Base-by-base conservation (phyloP, 2,888 invertebrate genomes). In the Candidula unifasciata region DNA sequence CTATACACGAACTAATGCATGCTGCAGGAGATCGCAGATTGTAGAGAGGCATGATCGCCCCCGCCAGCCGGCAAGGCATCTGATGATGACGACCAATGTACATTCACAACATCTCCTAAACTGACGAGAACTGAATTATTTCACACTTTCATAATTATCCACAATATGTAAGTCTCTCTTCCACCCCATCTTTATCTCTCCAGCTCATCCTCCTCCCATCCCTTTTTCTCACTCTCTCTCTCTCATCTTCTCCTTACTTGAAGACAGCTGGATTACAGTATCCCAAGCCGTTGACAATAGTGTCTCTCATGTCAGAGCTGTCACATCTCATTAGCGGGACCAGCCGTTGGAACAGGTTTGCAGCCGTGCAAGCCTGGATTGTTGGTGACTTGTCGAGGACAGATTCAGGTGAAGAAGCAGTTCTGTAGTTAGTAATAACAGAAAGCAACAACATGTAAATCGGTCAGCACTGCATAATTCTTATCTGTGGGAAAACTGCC, bases 231-330 rank as follows among this genome's bases (percentile, higher is more conserved):
- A 13, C 24, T n/a, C 64, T n/a, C 27, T 24, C 3, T 64, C 3
- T 64, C 3, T n/a, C 24, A 27, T 6, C 6, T 8, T 78, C 35
- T 16, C n/a, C 89, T 95, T 94, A 98, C 98, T 98, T 98, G 87
- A 99, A 95, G 16, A 98, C 98, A 89, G 97, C 96, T 30, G 97
- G 96, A 94, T 99, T 99, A 92, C 98, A 97, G 94, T 97, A 97
- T 80, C 99, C 99, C 87, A 99, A 95, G 1, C 99, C 99, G 85
- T 91, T 91, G 24, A 99, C 97, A 10, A 97, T 97, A 0, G 98
- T 96, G 94, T 99, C 99, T 86, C 99, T 95, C 87, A 99, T 97
- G 93, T 99, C 99, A 1, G 96, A 95, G 82, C 97, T 96, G 94
- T 99, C 99, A 94, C 98, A 98, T 82, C 98, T 95, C 82, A 99